Conservation (phyloP, 2,888 invertebrate species). For the Drosophila neotestacea region DNA sequence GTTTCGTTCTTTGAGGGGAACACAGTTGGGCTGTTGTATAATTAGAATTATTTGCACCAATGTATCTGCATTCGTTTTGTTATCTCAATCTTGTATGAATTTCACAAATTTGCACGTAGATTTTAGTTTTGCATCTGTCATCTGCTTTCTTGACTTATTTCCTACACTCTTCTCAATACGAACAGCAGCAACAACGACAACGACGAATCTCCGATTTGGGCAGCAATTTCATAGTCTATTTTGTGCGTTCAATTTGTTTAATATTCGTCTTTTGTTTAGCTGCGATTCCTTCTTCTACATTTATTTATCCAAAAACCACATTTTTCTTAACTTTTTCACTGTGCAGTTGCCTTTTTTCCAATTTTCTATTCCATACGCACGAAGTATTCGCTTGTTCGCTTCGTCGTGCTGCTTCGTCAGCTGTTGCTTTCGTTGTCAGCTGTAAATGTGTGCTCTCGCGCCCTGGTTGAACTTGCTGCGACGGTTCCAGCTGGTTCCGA, state of each 20-base stretch:
- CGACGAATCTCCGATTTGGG: conserved; percentile 36
- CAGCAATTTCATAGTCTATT: conserved; percentile 43
- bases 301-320: conserved; percentile 59
- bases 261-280: conserved; percentile 30
- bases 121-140: conserved; percentile 62
- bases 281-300: conserved; percentile 28
- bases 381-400: conserved; percentile 59
- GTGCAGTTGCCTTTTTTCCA: conserved; percentile 61
- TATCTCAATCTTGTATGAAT: conserved; percentile 51
- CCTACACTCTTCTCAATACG: conserved; percentile 45
- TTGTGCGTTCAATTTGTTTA: conserved; percentile 43
- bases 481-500: background rate
- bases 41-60: conserved; percentile 64
- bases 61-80: conserved; percentile 46
- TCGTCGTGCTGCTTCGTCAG: conserved; percentile 63
- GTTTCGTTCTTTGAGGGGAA: conserved; percentile 68
- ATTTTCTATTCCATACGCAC: conserved; percentile 66
- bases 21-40: conserved; percentile 71
- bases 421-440: conserved; percentile 65
- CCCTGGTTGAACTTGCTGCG: conserved; percentile 9
- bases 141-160: conserved; percentile 46
- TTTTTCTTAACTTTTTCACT: conserved; percentile 66
- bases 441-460: conserved; percentile 46
- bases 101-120: conserved; percentile 64
- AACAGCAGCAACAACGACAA: conserved; percentile 63